Evolutionary conservation across 2,113 vertebrate species (phyloP), one percentile per base, ranked within the genome.

Genomic region (Platycercus adscitus): DNA sequence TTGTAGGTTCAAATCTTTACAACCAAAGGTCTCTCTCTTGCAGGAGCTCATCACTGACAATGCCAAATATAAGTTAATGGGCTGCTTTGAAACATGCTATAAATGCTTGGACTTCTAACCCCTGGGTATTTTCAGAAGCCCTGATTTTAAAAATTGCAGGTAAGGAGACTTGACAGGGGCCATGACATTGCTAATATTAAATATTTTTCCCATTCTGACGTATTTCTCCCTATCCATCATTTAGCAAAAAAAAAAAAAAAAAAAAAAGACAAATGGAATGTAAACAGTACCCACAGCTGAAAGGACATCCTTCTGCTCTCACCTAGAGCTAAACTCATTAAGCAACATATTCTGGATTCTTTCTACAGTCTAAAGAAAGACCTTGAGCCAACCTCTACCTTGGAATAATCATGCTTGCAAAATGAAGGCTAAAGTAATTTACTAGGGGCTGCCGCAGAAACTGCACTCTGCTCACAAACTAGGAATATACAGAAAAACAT

Each of bases 381-480:
- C 24, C 60, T 47, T 25, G 25, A 77, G 37, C 14, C 25, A 80
- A 73, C 18, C 15, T 85, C 49, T 41, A 14, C 15, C 43, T 68
- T 70, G 35, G 66, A 84, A 61, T 58, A 88, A 88, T 33, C 43
- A 55, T 7, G 25, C 46, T 37, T 43, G 25, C 41, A 89, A 86
- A 95, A 93, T 10, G 17, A 69, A 80, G 66, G 78, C 28, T 91
- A 60, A 85, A 92, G 93, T 86, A 49, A 46, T 43, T 81, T 85
- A 56, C 25, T 41, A 68, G 44, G 31, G 49, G 29, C n/a, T 46
- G 29, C 29, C 26, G 24, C 43, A 66, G 60, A 88, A 88, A 88
- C 26, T 61, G 53, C 9, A 55, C 8, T 68, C 35, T 56, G 47
- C 56, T 49, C 29, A 26, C 24, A 78, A 28, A 13, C 25, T 50